phyloP scores from a whole-genome alignment of 1,140 invertebrate genomes.

The Nephila pilipes region DNA sequence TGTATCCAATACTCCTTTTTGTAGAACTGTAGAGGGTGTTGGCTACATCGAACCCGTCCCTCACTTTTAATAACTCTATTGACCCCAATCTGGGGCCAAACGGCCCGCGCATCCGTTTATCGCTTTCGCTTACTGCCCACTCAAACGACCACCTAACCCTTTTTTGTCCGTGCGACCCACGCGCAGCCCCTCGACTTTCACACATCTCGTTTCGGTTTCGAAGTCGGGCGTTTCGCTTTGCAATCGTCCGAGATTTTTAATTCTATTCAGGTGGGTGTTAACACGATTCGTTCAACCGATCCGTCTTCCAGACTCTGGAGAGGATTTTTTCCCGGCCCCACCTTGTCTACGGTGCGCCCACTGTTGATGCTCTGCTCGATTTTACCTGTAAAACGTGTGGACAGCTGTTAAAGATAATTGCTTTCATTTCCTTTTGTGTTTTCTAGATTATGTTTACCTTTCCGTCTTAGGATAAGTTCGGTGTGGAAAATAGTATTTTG shows the following conservation, averaged over 20 bases:
- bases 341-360: background rate
- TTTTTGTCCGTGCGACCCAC: background rate
- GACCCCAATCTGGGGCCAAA: background rate
- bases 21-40: background rate
- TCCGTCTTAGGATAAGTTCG: no score
- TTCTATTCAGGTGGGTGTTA: background rate
- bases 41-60: background rate
- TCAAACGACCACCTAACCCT: constrained; percentile 20
- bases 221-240: background rate
- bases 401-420: no score
- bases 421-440: no score
- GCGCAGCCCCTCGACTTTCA: background rate
- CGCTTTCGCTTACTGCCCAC: background rate
- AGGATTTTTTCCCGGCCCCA: background rate
- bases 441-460: no score
- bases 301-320: background rate
- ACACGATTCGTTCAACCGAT: background rate
- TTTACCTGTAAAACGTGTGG: background rate
- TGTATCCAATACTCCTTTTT: background rate
- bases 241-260: background rate
- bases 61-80: constrained; percentile 6
- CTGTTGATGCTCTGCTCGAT: background rate
- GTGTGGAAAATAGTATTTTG: no score
- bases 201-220: background rate
- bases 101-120: constrained; percentile 24